Evolutionary conservation across 35 echinoderm and acorn worm genomes (phyloP), one percentile per base, ranked within the genome.

Genomic region (Holothuria glaberrima): DNA sequence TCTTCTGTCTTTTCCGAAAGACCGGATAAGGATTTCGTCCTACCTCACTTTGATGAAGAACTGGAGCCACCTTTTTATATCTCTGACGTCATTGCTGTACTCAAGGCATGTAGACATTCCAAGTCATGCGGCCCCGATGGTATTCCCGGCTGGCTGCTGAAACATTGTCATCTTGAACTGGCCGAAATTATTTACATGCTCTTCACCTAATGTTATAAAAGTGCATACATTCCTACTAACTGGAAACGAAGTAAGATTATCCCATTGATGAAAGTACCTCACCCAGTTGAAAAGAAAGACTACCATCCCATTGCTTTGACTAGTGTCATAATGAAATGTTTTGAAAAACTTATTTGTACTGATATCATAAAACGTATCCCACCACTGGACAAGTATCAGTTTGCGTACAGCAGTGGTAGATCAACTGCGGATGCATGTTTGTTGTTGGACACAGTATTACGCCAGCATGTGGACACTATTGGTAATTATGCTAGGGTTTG

Each of bases 281-380:
- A n/a, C n/a, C n/a, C n/a, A n/a, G n/a, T n/a, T n/a, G n/a, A n/a
- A n/a, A n/a, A n/a, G n/a, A n/a, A n/a, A n/a, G n/a, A n/a, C n/a
- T n/a, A n/a, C n/a, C n/a, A n/a, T n/a, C n/a, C n/a, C n/a, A n/a
- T n/a, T n/a, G n/a, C n/a, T n/a, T n/a, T n/a, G n/a, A n/a, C n/a
- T n/a, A n/a, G n/a, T n/a, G n/a, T n/a, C n/a, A 22, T 61, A 61
- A 61, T 61, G 58, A 61, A 61, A 61, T 61, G 58, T 61, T 61
- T 61, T 22, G 58, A 61, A 22, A 61, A 61, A 22, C 12, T 61
- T 61, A 61, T 61, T 61, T 22, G 58, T 14, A 61, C 58, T 61
- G 58, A 61, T 22, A n/a, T n/a, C n/a, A n/a, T n/a, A n/a, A n/a
- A n/a, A n/a, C n/a, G n/a, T n/a, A n/a, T n/a, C n/a, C n/a, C 58